These are phyloP conservation scores for Amia ocellicauda DNA, from an alignment of 2,113 vertebrate species.

Conservation along the genomic window DNA sequence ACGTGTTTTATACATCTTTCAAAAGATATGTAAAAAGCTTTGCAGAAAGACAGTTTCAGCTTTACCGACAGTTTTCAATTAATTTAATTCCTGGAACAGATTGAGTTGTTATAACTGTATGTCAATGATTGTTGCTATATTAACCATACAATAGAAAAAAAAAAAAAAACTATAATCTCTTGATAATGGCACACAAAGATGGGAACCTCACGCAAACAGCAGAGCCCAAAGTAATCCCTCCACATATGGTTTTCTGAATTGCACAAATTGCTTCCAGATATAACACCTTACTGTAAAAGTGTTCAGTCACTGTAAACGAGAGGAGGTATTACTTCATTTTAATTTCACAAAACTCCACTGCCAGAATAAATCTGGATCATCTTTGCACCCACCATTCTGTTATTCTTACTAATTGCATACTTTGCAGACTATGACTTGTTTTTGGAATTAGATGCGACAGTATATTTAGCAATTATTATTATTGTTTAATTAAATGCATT, in stretches of 20 bases:
- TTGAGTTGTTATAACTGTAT: not conserved
- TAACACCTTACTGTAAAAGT: not conserved
- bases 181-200: not conserved
- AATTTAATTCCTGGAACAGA: not conserved
- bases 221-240: not conserved
- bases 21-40: no score
- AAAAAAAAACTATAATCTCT: not conserved
- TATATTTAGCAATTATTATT: no score
- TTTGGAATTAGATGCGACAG: not conserved
- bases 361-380: constrained; percentile 18
- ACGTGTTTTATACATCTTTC: no score
- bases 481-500: not conserved
- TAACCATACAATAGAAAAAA: not conserved
- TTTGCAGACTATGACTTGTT: not conserved
- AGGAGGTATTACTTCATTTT: not conserved
- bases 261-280: constrained; percentile 21
- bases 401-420: not conserved
- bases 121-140: not conserved
- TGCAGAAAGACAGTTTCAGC: no score
- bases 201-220: not conserved
- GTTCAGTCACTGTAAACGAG: not conserved
- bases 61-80: not conserved
- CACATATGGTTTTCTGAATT: constrained; percentile 21
- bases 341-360: not conserved
- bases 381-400: constrained; percentile 22